Base-by-base conservation (phyloP, 30 jellyfish, hydroid and myxozoan species). In the Sanderia malayensis region DNA sequence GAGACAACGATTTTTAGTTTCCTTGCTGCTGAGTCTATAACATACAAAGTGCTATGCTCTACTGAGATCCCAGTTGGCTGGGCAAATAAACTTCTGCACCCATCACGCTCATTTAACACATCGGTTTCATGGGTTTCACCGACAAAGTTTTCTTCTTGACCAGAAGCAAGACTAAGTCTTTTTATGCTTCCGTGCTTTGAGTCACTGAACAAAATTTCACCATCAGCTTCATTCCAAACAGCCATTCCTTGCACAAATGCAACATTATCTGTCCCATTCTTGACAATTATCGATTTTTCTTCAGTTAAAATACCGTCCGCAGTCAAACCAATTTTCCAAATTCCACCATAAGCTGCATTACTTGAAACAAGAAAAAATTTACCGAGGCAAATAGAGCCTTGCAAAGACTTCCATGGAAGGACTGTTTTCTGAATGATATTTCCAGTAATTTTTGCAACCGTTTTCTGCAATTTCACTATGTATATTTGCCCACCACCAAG, bases 11-110 rank as follows among this genome's bases (percentile, higher is more conserved):
- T 37, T 32, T 63, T 63, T 21, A 63, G 58, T 32, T 63, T 26
- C 58, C 24, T 63, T 27, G 76, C 76, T 11, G 76, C 76, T 31
- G 76, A 63, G 30, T 63, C 76, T 29, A 63, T 63, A 8, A 63
- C 76, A 32, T 63, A 63, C 58, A 60, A 60, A 10, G 72, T 67
- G n/a, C 22, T 67, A 11, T 18, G 44, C 41, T 67, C 79, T 31
- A 32, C 65, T 19, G 31, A 70, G 70, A 70, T 70, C 31, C 82
- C 82, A 70, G 82, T 70, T 70, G 82, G 82, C 26, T 70, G 82
- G 13, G 70, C 70, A 47, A 70, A 70, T 45, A 28, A 70, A 11
- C 82, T 70, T 70, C 26, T 31, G 30, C 70, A 44, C 17, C 82
- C 82, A 70, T 70, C 82, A 70, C 70, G 82, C 55, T 70, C 82